Conservation (phyloP, 2,797 vertebrate species). For the Acanthurus lineatus region DNA sequence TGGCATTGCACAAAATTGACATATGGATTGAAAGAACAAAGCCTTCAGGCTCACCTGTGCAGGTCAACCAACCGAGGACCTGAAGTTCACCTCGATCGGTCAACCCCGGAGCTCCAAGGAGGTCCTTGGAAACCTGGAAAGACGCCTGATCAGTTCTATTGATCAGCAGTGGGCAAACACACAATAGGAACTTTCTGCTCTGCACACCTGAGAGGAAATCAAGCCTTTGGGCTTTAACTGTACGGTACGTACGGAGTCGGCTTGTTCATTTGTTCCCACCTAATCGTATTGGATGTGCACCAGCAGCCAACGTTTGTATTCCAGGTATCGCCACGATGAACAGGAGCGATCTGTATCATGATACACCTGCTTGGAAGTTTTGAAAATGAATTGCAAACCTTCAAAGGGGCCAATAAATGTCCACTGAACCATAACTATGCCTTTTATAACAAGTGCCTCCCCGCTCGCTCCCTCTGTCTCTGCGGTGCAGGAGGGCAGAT, state of each 20-base stretch:
- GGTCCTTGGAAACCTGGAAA: slow-evolving; percentile 5
- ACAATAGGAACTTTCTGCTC: neutral
- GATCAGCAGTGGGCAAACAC: slow-evolving; percentile 15
- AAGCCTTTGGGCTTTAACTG: slow-evolving; percentile 6
- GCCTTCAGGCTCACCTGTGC: slow-evolving; percentile 5
- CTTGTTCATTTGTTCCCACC: slow-evolving; percentile 14
- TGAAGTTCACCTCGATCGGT: slow-evolving; percentile 40
- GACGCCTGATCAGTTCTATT: slow-evolving; percentile 18
- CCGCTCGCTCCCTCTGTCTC: neutral
- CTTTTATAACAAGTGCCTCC: slow-evolving; percentile 51
- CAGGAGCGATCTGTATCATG: slow-evolving; percentile 1
- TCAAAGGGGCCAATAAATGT: slow-evolving; percentile 50
- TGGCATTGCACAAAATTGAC: neutral
- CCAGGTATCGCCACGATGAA: neutral
- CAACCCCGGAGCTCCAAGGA: neutral
- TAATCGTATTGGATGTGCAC: slow-evolving; percentile 6
- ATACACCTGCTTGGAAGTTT: slow-evolving; percentile 15
- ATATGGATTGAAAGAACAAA: slow-evolving; percentile 36
- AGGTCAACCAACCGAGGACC: slow-evolving; percentile 10
- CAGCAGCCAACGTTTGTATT: slow-evolving; percentile 16
- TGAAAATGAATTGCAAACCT: slow-evolving; percentile 35
- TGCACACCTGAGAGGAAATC: neutral
- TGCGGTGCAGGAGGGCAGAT: slow-evolving; percentile 33
- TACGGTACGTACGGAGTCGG: neutral
- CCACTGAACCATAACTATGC: slow-evolving; percentile 39